phyloP scores from a whole-genome alignment of 1,140 invertebrate genomes.

The Triops longicaudatus region DNA sequence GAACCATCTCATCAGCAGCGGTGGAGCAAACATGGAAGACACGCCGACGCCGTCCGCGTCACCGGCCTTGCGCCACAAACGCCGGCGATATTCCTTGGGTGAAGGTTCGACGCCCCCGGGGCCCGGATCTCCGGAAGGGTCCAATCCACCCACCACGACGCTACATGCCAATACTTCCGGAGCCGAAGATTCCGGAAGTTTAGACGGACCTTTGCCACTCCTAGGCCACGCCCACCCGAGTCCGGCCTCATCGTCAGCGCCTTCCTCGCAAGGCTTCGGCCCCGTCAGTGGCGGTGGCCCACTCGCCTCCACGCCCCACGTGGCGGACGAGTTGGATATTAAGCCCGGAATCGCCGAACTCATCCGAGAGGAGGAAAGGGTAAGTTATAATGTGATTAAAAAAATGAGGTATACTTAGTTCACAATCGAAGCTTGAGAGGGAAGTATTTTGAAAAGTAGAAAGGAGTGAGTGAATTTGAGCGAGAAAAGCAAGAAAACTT shows the following conservation, averaged over 20 bases:
- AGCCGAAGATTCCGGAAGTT: conserved; percentile 23
- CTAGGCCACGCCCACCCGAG: conserved; percentile 23
- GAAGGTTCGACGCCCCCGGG: conserved; percentile 21
- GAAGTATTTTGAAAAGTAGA: too few species aligned
- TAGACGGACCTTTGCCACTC: conserved; percentile 24
- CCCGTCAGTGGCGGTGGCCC: conserved; percentile 38
- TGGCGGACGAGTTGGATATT: conserved; percentile 75
- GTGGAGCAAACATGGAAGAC: conserved; percentile 32
- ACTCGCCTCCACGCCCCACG: conserved; percentile 38
- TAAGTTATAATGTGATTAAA: conserved; percentile 58
- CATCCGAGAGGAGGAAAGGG: conserved; percentile 90
- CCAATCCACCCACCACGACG: not conserved
- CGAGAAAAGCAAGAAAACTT: too few species aligned
- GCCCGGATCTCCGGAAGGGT: conserved; percentile 27
- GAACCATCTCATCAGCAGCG: conserved; percentile 34
- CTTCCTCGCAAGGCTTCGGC: conserved; percentile 35
- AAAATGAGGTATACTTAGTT: too few species aligned
- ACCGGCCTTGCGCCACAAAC: conserved; percentile 17
- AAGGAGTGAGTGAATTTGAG: too few species aligned
- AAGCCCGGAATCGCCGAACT: conserved; percentile 88
- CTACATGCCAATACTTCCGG: conserved; percentile 10
- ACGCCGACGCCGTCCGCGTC: conserved; percentile 34
- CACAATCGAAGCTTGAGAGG: too few species aligned
- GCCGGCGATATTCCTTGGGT: conserved; percentile 23
- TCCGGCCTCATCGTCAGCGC: conserved; percentile 33